Evolutionary conservation across 2,888 invertebrate genomes (phyloP), one percentile per base, ranked within the genome.

Genomic region (Drosophila melanosoma): DNA sequence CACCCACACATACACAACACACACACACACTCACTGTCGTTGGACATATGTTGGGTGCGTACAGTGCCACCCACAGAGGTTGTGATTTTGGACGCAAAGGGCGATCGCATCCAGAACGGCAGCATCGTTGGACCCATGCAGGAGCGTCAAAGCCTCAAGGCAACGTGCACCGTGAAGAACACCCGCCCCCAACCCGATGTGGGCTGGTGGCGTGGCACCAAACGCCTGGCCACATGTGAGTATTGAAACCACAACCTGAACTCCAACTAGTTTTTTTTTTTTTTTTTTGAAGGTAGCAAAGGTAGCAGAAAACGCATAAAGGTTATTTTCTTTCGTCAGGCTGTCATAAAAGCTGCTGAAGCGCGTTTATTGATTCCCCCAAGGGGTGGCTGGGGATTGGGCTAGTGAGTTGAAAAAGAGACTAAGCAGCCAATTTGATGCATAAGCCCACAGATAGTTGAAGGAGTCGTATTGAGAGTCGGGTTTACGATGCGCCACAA

Each of bases 181-280:
- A 98, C 98, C 53, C 96, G 97, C 82, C 98, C 98, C 0, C 96
- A 96, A 77, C 98, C 98, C 2, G 95, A 95, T 81, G 96, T 98
- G 69, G 95, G 95, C 74, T 98, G 98, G 98, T 97, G 95, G 94
- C 97, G 97, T 92, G 96, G 96, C 82, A 95, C 95, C 49, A 94
- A 94, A 58, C 94, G 95, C 83, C 94, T 96, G 65, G 93, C 94
- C 74, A 95, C 91, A 74, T 91, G 93, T 93, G 83, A 92, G 93
- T 92, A 69, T 51, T 53, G 48, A 33, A 23, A 15, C 23, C 45
- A 36, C 7, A 15, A 7, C 45, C 12, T 5, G 15, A 15, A 6
- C 29, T 3, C 4, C 54, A 58, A 74, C 65, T 71, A 82, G 56
- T 29, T n/a, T 74, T 36, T n/a, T n/a, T n/a, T n/a, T n/a, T n/a